These are phyloP conservation scores for Eulemur macaco DNA, from an alignment of 2,113 vertebrate species.

Conservation along the genomic window DNA sequence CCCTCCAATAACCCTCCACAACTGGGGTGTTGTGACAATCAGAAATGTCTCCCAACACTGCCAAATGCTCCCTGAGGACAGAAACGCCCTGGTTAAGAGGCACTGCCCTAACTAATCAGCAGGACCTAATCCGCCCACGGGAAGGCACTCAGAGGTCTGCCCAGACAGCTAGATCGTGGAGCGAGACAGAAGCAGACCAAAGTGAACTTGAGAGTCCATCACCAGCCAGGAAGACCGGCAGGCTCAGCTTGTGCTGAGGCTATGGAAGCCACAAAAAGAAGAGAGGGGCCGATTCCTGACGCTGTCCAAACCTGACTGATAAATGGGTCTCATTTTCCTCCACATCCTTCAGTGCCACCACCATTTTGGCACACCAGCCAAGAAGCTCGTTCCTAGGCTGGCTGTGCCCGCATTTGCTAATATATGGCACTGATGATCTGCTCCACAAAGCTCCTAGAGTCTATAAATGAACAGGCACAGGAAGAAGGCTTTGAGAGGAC, in stretches of 20 bases:
- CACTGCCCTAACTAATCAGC: background rate
- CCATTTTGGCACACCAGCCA: background rate
- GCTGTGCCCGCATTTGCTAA: background rate
- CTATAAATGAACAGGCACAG: background rate
- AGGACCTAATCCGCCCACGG: background rate
- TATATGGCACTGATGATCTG: background rate
- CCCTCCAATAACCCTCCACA: background rate
- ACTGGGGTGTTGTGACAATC: background rate
- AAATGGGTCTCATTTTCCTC: background rate
- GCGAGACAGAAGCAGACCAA: background rate
- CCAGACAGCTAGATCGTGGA: accelerated
- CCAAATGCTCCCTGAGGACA: background rate
- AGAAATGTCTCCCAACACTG: background rate
- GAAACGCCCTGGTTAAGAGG: background rate
- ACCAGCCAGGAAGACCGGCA: background rate
- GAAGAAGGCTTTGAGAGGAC: background rate
- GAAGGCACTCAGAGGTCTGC: background rate
- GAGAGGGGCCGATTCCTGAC: background rate
- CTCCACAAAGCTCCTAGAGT: background rate
- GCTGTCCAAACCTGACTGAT: background rate
- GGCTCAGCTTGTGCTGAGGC: background rate
- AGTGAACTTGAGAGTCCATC: background rate
- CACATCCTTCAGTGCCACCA: background rate
- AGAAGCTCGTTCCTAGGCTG: background rate
- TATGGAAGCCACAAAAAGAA: background rate